Base-by-base conservation (phyloP, 1,140 invertebrate genomes). In the Thaumetopoea pityocampa region DNA sequence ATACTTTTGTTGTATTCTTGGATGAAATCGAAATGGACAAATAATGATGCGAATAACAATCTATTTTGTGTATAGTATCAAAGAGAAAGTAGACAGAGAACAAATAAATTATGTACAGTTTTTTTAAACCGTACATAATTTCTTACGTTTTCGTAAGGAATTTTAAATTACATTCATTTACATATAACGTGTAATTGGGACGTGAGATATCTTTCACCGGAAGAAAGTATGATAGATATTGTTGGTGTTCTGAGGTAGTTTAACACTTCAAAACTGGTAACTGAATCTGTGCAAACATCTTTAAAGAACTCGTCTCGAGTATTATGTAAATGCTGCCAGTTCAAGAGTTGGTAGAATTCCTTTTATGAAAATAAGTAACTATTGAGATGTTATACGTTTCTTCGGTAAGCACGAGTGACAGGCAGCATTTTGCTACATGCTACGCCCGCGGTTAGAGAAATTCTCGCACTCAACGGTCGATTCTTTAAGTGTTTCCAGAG, bases 361-460 rank as follows among this genome's bases (percentile, higher is more conserved):
- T 33, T 36, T 38, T 40, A 20, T 10, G 42, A 28, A 51, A 51
- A 51, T 57, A 64, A 59, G 51, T 33, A 44, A 51, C 27, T 54
- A 57, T 60, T 57, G 52, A 60, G 61, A 47, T 45, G 46, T 52
- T 33, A 49, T 38, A 60, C 29, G 46, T 33, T 26, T 36, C 43
- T 53, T 41, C 47, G 49, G 44, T 59, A 52, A 58, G 49, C 46
- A 59, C 49, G 55, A 64, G 44, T 59, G 60, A 55, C 60, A 64
- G 47, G 38, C 22, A 41, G 11, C 28, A 38, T 33, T 19, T 30
- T 42, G 12, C 41, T 37, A 51, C 41, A 33, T 42, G 43, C 28
- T 38, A 17, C 18, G 60, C 60, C 56, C 19, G 36, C 22, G 56
- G 60, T 51, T 6, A 20, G 23, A 32, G 35, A 46, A 51, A 59